phyloP scores from a whole-genome alignment of 2,797 vertebrate species.

The Botia almorhae region DNA sequence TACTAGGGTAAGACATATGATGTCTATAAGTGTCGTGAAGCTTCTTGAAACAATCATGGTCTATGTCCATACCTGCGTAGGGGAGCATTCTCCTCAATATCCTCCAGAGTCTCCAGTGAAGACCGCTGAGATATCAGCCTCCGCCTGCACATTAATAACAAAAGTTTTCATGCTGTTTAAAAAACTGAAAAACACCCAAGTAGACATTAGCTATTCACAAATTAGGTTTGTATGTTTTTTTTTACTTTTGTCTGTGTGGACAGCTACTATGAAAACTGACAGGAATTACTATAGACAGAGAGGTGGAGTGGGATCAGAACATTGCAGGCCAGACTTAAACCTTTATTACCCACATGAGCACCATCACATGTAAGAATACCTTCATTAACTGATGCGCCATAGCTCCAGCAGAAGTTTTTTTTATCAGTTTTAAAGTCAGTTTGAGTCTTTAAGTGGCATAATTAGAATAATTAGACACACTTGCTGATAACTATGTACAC shows the following conservation, averaged over 20 bases:
- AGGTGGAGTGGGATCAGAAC: neutral
- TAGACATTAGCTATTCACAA: neutral
- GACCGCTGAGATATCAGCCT: conserved; percentile 97
- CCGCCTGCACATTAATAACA: conserved; percentile 75
- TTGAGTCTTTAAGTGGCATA: too few relatives aligned
- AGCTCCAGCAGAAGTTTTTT: too few relatives aligned
- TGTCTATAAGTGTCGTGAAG: neutral
- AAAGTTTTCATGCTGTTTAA: neutral
- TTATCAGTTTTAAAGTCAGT: too few relatives aligned
- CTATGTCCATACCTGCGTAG: conserved; percentile 84
- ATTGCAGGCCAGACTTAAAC: neutral
- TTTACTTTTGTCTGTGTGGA: too few relatives aligned
- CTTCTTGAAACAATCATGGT: neutral
- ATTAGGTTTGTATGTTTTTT: neutral
- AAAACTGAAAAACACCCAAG: too few relatives aligned
- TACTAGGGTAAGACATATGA: neutral
- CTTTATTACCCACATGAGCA: too few relatives aligned
- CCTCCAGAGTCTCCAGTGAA: conserved; percentile 96
- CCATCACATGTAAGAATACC: too few relatives aligned
- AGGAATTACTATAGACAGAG: too few relatives aligned
- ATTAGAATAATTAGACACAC: too few relatives aligned
- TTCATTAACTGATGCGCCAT: too few relatives aligned
- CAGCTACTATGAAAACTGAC: too few relatives aligned
- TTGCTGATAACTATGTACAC: too few relatives aligned
- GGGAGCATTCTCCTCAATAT: conserved; percentile 98